Percentiles rank a stretch among this genome's conserved stretches.
Conservation (phyloP, 30 jellyfish, hydroid and myxozoan species). For the Hydra vulgaris region DNA sequence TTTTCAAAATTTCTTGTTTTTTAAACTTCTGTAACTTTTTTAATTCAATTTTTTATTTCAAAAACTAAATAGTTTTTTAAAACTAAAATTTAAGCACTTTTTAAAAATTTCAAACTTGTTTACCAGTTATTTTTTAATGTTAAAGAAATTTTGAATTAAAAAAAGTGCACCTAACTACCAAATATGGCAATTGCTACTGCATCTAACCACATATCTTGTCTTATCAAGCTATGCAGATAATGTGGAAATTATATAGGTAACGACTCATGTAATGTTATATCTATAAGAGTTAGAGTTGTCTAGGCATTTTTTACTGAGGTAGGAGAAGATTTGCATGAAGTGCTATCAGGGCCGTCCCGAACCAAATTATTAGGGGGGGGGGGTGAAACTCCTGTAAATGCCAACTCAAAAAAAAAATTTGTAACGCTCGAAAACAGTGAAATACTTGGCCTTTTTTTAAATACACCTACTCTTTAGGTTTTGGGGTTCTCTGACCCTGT, state of each 20-base stretch:
- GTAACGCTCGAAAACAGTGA: too few species aligned
- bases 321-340: not conserved
- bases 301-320: not conserved
- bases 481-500: too few species aligned
- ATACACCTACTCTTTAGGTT: too few species aligned
- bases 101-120: not conserved
- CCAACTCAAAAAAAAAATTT: too few species aligned
- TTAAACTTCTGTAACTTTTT: not conserved
- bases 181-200: not conserved
- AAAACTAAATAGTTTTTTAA: not conserved
- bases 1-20: not conserved
- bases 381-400: too few species aligned
- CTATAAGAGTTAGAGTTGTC: not conserved
- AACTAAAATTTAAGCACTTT: not conserved
- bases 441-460: too few species aligned
- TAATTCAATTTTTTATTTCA: not conserved
- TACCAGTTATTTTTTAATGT: not conserved
- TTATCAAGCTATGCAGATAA: not conserved
- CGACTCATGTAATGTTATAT: not conserved
- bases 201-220: not conserved
- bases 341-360: too few species aligned
- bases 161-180: not conserved
- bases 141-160: not conserved
- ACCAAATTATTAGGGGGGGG: too few species aligned
- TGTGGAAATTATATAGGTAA: not conserved